Evolutionary conservation across 2,888 invertebrate species (phyloP), one percentile per base, ranked within the genome.

Genomic region (Syrista parreyssii): DNA sequence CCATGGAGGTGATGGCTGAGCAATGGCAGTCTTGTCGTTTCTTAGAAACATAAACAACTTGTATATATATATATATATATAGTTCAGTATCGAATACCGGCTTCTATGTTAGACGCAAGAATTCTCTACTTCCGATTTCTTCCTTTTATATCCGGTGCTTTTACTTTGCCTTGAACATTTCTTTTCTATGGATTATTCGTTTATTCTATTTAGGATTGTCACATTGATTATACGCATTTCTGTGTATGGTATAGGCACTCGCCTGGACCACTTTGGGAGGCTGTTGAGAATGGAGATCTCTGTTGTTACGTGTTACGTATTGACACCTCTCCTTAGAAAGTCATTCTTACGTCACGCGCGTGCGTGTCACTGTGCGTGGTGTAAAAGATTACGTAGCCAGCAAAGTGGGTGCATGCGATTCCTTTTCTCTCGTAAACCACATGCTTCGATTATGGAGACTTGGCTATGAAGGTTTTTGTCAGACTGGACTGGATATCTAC

Each of bases 281-380:
- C 55, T 55, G 40, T 6, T 15, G 40, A 40, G 15, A 40, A 40
- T 40, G 40, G 35, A 15, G 40, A 40, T 40, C 40, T 40, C 15
- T 40, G 55, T 55, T 55, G 23, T 55, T 23, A 55, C 23, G 55
- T 55, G 6, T 55, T 55, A 55, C 55, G 23, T 23, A 55, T 55
- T 55, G 30, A 31, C 71, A 71, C 71, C 71, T 71, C 33, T 71
- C 71, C 71, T 33, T 71, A 71, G 71, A 71, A 71, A 71, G 71
- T 71, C 23, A 71, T 9, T 71, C 30, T 71, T 71, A 71, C 71
- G 33, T 71, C 31, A 71, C 71, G 32, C 33, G 30, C 30, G 11
- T 33, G 71, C 71, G 33, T 55, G 55, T 55, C 23, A 23, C 55
- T 6, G 55, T 55, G 55, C 55, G 55, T 55, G 55, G 55, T 55